Conservation (phyloP, 2,888 invertebrate genomes). For the Calameuta pallipes region DNA sequence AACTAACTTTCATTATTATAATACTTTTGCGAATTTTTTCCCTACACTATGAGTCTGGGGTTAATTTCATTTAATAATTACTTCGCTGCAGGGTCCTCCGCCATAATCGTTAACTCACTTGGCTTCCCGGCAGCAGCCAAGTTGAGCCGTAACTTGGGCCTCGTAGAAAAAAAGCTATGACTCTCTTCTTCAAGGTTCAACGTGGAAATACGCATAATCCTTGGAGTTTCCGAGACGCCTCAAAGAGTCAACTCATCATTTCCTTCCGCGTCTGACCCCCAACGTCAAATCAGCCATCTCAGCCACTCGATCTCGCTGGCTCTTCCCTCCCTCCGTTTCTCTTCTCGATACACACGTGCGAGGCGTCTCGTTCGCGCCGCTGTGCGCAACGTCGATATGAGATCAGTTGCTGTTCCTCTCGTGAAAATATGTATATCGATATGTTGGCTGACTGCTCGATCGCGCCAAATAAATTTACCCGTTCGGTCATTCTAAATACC, state of each 20-base stretch:
- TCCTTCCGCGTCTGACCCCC: no score
- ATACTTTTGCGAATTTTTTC: slow-evolving; percentile 15
- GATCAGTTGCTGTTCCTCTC: no score
- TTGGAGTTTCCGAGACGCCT: no score
- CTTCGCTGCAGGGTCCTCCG: slow-evolving; percentile 20
- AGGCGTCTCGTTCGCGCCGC: no score
- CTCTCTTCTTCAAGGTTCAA: neutral
- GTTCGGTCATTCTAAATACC: neutral
- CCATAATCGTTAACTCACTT: slow-evolving; percentile 23
- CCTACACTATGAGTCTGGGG: slow-evolving; percentile 14
- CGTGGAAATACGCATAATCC: neutral
- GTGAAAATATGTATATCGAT: no score
- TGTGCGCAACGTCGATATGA: no score
- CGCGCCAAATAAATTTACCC: neutral
- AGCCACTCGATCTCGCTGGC: neutral
- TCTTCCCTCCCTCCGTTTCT: neutral
- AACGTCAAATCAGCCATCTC: no score
- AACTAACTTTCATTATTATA: slow-evolving; percentile 23
- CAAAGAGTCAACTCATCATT: no score
- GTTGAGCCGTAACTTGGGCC: slow-evolving; percentile 16
- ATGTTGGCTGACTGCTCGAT: neutral
- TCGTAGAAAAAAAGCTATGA: slow-evolving; percentile 8
- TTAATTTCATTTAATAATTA: slow-evolving; percentile 29
- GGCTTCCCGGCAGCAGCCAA: slow-evolving; percentile 13
- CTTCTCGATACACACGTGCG: no score